These are phyloP conservation scores for Tragelaphus imberbis DNA, from an alignment of 2,113 vertebrate genomes.

Conservation along the genomic window DNA sequence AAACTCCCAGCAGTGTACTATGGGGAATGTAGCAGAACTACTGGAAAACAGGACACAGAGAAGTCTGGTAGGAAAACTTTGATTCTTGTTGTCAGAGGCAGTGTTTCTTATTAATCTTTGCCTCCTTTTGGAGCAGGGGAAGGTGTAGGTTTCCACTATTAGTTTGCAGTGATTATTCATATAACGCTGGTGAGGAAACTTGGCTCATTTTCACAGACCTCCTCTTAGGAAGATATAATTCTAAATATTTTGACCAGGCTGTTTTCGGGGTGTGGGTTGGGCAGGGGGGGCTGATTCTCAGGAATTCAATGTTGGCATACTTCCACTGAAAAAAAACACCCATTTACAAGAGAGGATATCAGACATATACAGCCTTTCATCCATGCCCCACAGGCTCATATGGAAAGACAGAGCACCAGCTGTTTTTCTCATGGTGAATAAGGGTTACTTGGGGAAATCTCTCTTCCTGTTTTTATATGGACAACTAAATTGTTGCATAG, in stretches of 20 bases:
- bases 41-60: conserved; percentile 79
- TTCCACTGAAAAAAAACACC: conserved; percentile 76
- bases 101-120: conserved; percentile 75
- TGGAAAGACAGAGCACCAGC: conserved; percentile 80
- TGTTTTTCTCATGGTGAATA: conserved; percentile 86
- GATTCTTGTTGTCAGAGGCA: conserved; percentile 76
- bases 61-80: conserved; percentile 75
- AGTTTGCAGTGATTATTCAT: conserved; percentile 74
- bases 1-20: conserved; percentile 81
- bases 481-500: conserved; percentile 80
- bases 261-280: not conserved
- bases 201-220: conserved; percentile 72
- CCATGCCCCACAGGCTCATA: conserved; percentile 76
- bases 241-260: conserved; percentile 77
- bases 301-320: conserved; percentile 76
- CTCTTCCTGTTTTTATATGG: conserved; percentile 87
- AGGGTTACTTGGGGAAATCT: conserved; percentile 86
- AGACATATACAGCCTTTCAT: conserved; percentile 82
- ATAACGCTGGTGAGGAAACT: conserved; percentile 68
- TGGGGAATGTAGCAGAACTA: conserved; percentile 83
- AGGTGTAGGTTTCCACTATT: conserved; percentile 64
- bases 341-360: conserved; percentile 82
- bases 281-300: conserved; percentile 72
- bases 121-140: conserved; percentile 36
- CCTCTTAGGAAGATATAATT: conserved; percentile 71